phyloP scores from a whole-genome alignment of 2,113 vertebrate species.

The Synchiropus splendidus region DNA sequence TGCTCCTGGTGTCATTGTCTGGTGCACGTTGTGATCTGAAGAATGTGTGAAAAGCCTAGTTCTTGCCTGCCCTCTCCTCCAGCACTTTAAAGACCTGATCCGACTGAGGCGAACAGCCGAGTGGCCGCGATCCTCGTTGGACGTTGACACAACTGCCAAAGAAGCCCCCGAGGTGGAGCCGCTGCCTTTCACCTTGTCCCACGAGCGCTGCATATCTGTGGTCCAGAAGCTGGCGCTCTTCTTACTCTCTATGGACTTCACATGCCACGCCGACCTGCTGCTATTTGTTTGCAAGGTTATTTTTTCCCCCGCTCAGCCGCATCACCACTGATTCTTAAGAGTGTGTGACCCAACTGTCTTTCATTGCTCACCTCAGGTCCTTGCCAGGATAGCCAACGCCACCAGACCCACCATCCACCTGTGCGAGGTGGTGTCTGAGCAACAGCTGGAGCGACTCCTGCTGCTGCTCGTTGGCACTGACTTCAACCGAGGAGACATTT shows the following conservation, averaged over 20 bases:
- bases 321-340: neutral
- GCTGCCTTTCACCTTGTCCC: constrained; percentile 91
- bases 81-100: constrained; percentile 99
- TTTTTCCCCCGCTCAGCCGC: neutral
- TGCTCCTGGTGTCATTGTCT: too few species aligned
- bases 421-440: constrained; percentile 94
- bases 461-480: constrained; percentile 93
- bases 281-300: constrained; percentile 95
- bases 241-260: constrained; percentile 98
- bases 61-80: neutral
- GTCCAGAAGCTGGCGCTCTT: constrained; percentile 94
- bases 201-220: constrained; percentile 94
- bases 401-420: constrained; percentile 95
- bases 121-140: constrained; percentile 92
- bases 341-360: neutral
- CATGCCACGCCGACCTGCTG: constrained; percentile 94
- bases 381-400: constrained; percentile 93
- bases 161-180: constrained; percentile 91
- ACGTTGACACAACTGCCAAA: constrained; percentile 83
- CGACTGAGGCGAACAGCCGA: constrained; percentile 91
- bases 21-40: too few species aligned
- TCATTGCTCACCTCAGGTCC: constrained; percentile 65
- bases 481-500: constrained; percentile 96
- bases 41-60: neutral
- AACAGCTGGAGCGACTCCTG: constrained; percentile 88